These are phyloP conservation scores for Forbesichthys agassizii DNA, from an alignment of 2,113 vertebrate genomes.

Conservation along the genomic window DNA sequence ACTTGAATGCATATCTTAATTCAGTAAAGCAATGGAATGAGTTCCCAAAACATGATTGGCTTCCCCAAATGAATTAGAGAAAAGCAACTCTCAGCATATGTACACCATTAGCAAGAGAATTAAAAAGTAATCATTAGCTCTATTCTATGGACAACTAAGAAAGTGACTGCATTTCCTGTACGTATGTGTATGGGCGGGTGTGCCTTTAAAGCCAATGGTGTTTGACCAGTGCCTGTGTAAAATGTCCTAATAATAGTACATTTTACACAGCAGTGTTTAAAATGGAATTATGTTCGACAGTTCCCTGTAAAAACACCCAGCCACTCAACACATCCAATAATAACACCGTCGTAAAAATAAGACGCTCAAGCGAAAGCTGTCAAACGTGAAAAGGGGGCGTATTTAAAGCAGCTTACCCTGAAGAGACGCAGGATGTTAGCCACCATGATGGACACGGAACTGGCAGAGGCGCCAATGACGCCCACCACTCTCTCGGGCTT, in stretches of 20 bases:
- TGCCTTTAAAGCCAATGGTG: background rate
- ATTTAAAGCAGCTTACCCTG: constrained; percentile 82
- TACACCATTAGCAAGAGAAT: constrained; percentile 56
- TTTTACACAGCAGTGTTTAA: too few species aligned
- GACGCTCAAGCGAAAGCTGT: background rate
- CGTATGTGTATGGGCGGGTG: background rate
- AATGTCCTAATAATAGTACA: too few species aligned
- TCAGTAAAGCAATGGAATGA: constrained; percentile 10
- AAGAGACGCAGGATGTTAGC: constrained; percentile 97
- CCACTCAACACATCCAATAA: too few species aligned
- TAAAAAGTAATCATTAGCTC: constrained; percentile 40
- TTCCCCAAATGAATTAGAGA: constrained; percentile 58
- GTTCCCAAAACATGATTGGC: constrained; percentile 47
- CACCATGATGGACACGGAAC: constrained; percentile 98
- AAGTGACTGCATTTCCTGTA: background rate
- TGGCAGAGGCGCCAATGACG: constrained; percentile 92
- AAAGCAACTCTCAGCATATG: constrained; percentile 41
- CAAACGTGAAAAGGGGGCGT: background rate
- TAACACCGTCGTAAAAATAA: too few species aligned
- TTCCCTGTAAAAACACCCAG: too few species aligned
- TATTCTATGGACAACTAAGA: constrained; percentile 35
- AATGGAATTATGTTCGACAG: background rate
- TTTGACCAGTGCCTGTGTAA: too few species aligned
- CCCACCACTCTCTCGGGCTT: constrained; percentile 92
- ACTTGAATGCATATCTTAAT: constrained; percentile 21